Evolutionary conservation across 2,113 vertebrate genomes (phyloP).

Genomic region (Rhineura floridana): DNA sequence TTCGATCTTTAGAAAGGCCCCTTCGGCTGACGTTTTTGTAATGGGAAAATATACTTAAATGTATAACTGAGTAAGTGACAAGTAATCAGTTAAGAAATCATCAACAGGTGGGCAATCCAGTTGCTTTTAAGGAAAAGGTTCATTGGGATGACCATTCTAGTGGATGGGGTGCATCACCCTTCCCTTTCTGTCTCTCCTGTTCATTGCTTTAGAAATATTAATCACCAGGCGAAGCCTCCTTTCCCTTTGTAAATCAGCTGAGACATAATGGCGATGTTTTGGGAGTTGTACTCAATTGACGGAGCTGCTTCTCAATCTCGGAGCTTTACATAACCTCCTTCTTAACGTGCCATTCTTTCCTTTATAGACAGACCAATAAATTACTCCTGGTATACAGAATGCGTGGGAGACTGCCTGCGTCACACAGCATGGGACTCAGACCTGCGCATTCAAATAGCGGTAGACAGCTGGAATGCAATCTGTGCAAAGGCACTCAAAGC

Average conservation of each 20-base stretch:
- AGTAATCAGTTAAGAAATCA: neutral
- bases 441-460: constrained; percentile 68
- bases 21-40: neutral
- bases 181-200: neutral
- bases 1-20: neutral
- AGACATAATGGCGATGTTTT: constrained; percentile 61
- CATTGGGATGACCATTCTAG: constrained; percentile 28
- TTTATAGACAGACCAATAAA: constrained; percentile 74
- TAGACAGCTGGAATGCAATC: constrained; percentile 75
- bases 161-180: neutral
- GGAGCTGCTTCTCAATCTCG: constrained; percentile 65
- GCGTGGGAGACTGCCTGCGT: constrained; percentile 69
- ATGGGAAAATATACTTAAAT: neutral
- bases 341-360: constrained; percentile 66
- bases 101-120: neutral
- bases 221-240: constrained; percentile 57
- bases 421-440: constrained; percentile 69
- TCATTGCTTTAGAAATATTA: constrained; percentile 51
- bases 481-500: constrained; percentile 70
- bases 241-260: constrained; percentile 69
- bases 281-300: constrained; percentile 69
- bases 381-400: constrained; percentile 72
- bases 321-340: constrained; percentile 71
- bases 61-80: neutral
- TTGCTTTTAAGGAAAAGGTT: neutral